Evolutionary conservation across 1,140 invertebrate genomes (phyloP).

Genomic region (Micrasema longulum): DNA sequence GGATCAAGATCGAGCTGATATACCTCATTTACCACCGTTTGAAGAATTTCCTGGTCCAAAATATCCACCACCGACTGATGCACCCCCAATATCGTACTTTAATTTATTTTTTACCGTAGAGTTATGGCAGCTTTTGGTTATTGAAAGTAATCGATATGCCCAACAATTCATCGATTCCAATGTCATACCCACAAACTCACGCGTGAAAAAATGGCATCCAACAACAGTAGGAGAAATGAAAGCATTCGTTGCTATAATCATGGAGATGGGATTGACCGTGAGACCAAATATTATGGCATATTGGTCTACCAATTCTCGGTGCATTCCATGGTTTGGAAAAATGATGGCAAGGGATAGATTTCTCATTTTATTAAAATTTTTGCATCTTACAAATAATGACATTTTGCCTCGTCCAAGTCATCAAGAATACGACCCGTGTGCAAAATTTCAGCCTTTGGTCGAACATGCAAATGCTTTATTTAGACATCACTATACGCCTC

Average conservation of each 20-base stretch:
- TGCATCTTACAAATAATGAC: too few relatives aligned
- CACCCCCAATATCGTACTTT: constrained; percentile 46
- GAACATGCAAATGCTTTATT: too few relatives aligned
- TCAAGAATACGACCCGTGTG: too few relatives aligned
- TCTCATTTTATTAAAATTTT: too few relatives aligned
- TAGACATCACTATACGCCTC: too few relatives aligned
- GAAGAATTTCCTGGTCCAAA: constrained; percentile 49
- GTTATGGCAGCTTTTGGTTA: constrained; percentile 10
- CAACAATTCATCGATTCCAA: constrained; percentile 35
- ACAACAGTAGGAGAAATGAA: constrained; percentile 49
- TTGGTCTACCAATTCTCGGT: constrained; percentile 55
- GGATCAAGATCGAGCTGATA: too few relatives aligned
- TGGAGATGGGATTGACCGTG: constrained; percentile 54
- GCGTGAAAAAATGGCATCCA: constrained; percentile 42
- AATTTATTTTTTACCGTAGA: constrained; percentile 46
- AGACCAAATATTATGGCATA: constrained; percentile 52
- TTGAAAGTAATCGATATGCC: constrained; percentile 42
- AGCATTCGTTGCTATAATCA: constrained; percentile 52
- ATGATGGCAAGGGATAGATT: too few relatives aligned
- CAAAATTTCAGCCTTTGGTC: too few relatives aligned
- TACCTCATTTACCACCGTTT: too few relatives aligned
- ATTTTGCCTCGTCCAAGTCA: too few relatives aligned
- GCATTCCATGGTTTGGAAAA: too few relatives aligned
- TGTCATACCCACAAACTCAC: constrained; percentile 31
- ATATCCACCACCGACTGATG: constrained; percentile 39